Conservation (phyloP, 2,113 vertebrate species). For the Hydrolagus affinis region DNA sequence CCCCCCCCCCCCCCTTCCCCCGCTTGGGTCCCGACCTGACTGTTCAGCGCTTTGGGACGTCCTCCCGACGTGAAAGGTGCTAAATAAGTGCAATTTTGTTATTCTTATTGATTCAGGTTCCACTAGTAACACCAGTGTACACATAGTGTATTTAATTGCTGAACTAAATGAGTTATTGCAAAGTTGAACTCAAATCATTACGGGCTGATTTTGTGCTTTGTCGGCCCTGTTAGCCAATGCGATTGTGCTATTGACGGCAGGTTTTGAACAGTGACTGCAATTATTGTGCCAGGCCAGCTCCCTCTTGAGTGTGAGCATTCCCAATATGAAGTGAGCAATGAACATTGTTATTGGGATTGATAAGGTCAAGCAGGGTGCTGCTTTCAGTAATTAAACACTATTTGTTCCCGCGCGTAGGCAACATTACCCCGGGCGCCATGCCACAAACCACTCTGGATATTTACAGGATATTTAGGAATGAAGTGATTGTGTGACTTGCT, state of each 20-base stretch:
- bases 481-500: background rate
- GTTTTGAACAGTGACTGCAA: background rate
- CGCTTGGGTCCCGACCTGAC: too few relatives aligned
- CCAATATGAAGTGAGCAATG: slow-evolving; percentile 5
- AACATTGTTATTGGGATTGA: slow-evolving; percentile 22
- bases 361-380: slow-evolving; percentile 27
- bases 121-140: background rate
- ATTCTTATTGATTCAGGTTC: background rate
- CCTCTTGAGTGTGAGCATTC: background rate
- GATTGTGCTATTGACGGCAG: background rate
- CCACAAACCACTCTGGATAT: too few relatives aligned
- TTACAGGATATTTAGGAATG: slow-evolving; percentile 1
- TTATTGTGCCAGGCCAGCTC: background rate
- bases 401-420: background rate
- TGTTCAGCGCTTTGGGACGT: too few relatives aligned
- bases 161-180: too few relatives aligned
- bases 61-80: too few relatives aligned
- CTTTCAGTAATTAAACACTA: background rate
- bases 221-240: background rate
- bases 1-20: background rate
- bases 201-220: background rate
- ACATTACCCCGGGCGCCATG: background rate
- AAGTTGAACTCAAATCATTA: too few relatives aligned
- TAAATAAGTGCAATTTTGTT: too few relatives aligned
- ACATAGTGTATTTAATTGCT: too few relatives aligned